Evolutionary conservation across 2,113 vertebrate genomes (phyloP), one percentile per base, ranked within the genome.

Genomic region (Typhlomys cinereus): DNA sequence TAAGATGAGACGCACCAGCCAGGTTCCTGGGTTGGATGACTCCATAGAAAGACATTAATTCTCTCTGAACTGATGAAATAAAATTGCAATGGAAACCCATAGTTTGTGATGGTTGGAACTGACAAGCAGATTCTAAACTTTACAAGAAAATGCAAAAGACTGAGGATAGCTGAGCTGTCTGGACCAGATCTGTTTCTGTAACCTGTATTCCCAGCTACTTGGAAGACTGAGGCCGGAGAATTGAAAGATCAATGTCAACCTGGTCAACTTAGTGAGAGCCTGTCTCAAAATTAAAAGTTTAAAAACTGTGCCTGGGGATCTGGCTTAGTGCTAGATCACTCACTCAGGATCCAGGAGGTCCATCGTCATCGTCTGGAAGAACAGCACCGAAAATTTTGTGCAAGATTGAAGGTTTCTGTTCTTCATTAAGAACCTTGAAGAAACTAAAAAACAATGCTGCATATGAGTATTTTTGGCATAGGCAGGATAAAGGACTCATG

Each of bases 61-160:
- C 11, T 90, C 48, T 59, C n/a, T 44, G 34, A 79, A 69, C 18
- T 90, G 5, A 54, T 50, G 46, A 3, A 75, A 13, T 18, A 74
- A 92, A 85, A 64, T 57, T 44, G 15, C 76, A 89, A 11, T 46
- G 36, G 93, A 85, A 89, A 62, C 44, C 57, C 69, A 67, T 44
- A 81, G 18, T 71, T 91, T 64, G 52, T 79, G 39, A 39, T 82
- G 74, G 41, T 66, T 90, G 39, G 83, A 92, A 62, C 14, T 39
- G 29, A 41, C 25, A 54, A 73, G 23, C 70, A 92, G 69, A 59
- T 48, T 88, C 50, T 92, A 70, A 90, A 80, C 71, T 88, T 93
- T 78, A 48, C 7, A 86, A 86, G 12, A 41, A 94, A 79, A 85
- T 46, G 18, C 36, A 57, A 59, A 75, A 5, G 39, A 74, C 36